Base-by-base conservation (phyloP, 64 coral and sea anemone genomes). In the Dendronephthya gigantea region DNA sequence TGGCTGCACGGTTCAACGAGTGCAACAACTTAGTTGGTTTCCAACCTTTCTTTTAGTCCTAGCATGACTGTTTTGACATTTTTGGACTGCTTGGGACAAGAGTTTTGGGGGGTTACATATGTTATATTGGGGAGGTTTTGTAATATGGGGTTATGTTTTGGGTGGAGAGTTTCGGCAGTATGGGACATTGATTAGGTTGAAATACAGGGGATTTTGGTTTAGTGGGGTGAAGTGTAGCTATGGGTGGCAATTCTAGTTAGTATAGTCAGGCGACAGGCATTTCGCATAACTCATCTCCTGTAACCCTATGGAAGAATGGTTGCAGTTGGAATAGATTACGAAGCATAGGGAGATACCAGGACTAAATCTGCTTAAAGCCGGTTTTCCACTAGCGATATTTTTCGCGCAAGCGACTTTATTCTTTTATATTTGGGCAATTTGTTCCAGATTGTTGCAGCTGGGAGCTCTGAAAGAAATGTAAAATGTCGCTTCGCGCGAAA, bases 301-400 rank as follows among this genome's bases (percentile, higher is more conserved):
- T 74, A 35, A 74, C 19, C 68, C 32, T 27, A 74, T 74, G 68
- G n/a, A 30, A 8, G 68, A 16, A 74, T 27, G 68, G 32, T 12
- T 16, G 68, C 68, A 74, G 68, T 74, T 74, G 32, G 32, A 74
- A 74, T 74, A 74, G 68, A 74, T 74, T 74, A 74, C 68, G n/a
- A n/a, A n/a, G n/a, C n/a, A n/a, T n/a, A n/a, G n/a, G n/a, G n/a
- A n/a, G n/a, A n/a, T n/a, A n/a, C n/a, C n/a, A n/a, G n/a, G n/a
- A n/a, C n/a, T n/a, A n/a, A n/a, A n/a, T n/a, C n/a, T n/a, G n/a
- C n/a, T n/a, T n/a, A n/a, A n/a, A n/a, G n/a, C n/a, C n/a, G n/a
- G n/a, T n/a, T n/a, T n/a, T n/a, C n/a, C n/a, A n/a, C n/a, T n/a
- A n/a, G n/a, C n/a, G n/a, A n/a, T n/a, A n/a, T n/a, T n/a, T n/a